A percentile compares a stretch with the other conserved stretches of the same genome.
Conservation (phyloP, 2,888 invertebrate species). For the Alentia gelatinosa region DNA sequence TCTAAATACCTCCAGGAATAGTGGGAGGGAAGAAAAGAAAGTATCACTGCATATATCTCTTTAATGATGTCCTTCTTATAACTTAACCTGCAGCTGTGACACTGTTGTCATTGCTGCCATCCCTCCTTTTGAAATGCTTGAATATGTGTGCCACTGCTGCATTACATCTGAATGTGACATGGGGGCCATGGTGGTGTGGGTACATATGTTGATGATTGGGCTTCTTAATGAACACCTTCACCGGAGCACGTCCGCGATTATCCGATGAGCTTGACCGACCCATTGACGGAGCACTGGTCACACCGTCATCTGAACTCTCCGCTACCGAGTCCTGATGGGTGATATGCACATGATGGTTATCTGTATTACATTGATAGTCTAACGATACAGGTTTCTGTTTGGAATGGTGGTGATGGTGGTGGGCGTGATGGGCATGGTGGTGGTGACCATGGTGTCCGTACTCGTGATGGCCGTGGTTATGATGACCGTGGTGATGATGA, state of each 20-base stretch:
- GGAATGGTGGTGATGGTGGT: not conserved
- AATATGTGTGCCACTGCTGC: not conserved
- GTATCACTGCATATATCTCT: no score
- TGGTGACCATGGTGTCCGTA: not conserved
- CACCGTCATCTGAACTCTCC: not conserved
- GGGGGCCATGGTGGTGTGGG: conserved; percentile 21
- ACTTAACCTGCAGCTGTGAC: not conserved
- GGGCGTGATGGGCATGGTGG: conserved; percentile 24
- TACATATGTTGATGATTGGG: not conserved
- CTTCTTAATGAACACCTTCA: not conserved
- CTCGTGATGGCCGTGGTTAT: conserved; percentile 15
- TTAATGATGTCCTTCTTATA: no score
- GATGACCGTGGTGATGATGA: conserved; percentile 23
- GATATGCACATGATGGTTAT: conserved; percentile 3
- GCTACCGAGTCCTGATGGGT: not conserved
- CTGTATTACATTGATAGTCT: conserved; percentile 3
- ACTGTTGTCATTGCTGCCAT: conserved; percentile 49
- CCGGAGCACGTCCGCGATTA: not conserved
- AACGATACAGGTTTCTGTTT: conserved; percentile 24
- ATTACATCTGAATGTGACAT: conserved; percentile 24
- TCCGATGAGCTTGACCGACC: not conserved
- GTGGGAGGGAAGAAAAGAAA: no score
- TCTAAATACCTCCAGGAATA: no score
- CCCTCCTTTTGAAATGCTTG: conserved; percentile 27
- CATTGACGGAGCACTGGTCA: not conserved